Evolutionary conservation across 2,888 invertebrate genomes (phyloP).

Genomic region (Aporophyla lueneburgensis): DNA sequence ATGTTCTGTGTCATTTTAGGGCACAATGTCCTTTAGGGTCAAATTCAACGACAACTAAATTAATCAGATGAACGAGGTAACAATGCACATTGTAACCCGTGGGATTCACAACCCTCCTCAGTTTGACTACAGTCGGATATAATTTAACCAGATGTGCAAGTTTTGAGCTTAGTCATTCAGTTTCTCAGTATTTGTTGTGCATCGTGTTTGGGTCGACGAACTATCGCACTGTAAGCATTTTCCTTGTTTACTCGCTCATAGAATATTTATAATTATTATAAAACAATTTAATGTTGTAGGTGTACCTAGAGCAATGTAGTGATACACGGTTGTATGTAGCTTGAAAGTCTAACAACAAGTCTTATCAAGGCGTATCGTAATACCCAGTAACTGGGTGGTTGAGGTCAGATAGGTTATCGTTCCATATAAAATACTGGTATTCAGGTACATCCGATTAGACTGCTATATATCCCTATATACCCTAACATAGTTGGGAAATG

Average conservation of each 20-base stretch:
- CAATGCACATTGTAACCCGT: background rate
- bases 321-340: background rate
- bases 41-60: background rate
- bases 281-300: slow-evolving; percentile 1
- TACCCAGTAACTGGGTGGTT: too few relatives aligned
- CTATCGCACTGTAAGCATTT: slow-evolving; percentile 50
- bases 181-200: slow-evolving; percentile 54
- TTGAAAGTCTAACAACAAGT: too few relatives aligned
- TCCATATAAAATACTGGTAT: too few relatives aligned
- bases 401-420: too few relatives aligned
- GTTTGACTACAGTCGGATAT: background rate
- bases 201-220: slow-evolving; percentile 54
- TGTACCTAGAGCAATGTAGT: background rate
- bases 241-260: slow-evolving; percentile 56
- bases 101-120: too few relatives aligned
- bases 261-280: slow-evolving; percentile 47
- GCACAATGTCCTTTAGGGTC: background rate
- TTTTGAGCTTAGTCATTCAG: slow-evolving; percentile 54
- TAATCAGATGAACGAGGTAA: background rate
- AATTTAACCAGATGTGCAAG: slow-evolving; percentile 44
- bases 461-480: too few relatives aligned
- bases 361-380: too few relatives aligned
- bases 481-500: too few relatives aligned
- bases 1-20: slow-evolving; percentile 24
- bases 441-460: too few relatives aligned